Evolutionary conservation across 2,888 invertebrate genomes (phyloP).

Genomic region (Netelia melanura): DNA sequence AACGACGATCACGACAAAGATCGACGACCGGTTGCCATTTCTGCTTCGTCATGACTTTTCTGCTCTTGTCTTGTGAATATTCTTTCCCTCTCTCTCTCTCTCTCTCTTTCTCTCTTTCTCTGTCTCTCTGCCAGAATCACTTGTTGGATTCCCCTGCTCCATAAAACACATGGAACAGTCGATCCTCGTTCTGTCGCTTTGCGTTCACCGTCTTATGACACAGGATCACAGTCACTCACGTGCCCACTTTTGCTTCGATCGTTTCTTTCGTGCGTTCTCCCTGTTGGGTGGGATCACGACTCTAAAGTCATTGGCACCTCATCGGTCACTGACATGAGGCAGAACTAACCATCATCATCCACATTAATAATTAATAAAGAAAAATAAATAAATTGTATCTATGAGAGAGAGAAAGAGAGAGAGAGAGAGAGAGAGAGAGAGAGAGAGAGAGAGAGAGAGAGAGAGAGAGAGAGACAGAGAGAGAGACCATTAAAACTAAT

Average conservation of each 20-base stretch:
- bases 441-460: too few relatives aligned
- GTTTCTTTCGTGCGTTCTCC: background rate
- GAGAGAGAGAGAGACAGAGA: too few relatives aligned
- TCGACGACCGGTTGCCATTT: constrained; percentile 57
- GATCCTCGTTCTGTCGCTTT: constrained; percentile 7
- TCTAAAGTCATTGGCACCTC: constrained; percentile 2
- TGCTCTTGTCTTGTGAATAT: constrained; percentile 17
- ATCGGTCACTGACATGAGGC: background rate
- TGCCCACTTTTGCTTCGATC: constrained; percentile 3
- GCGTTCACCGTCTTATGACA: constrained; percentile 28
- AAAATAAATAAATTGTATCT: background rate
- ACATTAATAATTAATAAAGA: background rate
- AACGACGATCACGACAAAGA: constrained; percentile 39
- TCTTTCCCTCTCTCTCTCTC: background rate
- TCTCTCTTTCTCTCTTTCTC: too few relatives aligned
- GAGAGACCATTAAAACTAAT: too few relatives aligned
- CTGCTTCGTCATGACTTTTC: constrained; percentile 41
- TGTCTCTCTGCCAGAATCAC: background rate
- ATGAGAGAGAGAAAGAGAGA: too few relatives aligned
- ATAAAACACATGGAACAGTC: constrained; percentile 4
- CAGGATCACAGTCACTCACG: constrained; percentile 32
- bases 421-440: too few relatives aligned
- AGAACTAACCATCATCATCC: background rate
- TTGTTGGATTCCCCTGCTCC: constrained; percentile 2
- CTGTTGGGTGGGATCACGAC: too few relatives aligned